Evolutionary conservation across 2,888 invertebrate genomes (phyloP), one percentile per base, ranked within the genome.

Genomic region (Amorpha juglandis): DNA sequence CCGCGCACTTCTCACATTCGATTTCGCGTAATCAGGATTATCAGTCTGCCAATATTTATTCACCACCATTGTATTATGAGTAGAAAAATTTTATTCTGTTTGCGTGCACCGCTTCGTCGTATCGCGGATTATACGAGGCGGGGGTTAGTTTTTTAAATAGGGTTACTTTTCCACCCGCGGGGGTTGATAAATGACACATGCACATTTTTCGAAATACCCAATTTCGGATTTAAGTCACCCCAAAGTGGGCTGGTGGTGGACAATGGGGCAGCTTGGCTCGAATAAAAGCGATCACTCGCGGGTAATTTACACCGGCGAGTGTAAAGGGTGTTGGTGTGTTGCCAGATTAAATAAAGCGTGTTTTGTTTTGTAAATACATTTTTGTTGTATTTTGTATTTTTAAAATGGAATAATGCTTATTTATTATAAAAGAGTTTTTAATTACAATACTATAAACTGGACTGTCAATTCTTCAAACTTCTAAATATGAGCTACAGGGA

Each of bases 201-300:
- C 93, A 92, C 92, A 92, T 93, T 92, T 91, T 92, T 92, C 92
- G 91, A 94, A 94, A 94, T 93, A 94, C 94, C 94, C 94, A 94
- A 94, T 94, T 94, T 94, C 90, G 93, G 94, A 93, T 94, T 94
- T 93, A 94, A 94, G 93, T 94, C 93, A 90, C 93, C 93, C 94
- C 91, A 93, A 93, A 94, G 93, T 94, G 91, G 92, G 89, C 89
- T 82, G 85, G 86, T 84, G 87, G 83, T 75, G 91, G 91, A 90
- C 91, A 91, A 91, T 88, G 74, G 89, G 80, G 77, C 71, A 73
- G 75, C 74, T 72, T 77, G 79, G 79, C 76, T 71, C 75, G 71
- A 74, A 71, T 70, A 72, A 72, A 72, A 78, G 79, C 82, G 81
- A 81, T 80, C 82, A 79, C 78, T 73, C 77, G 77, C 81, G 81